A percentile compares a stretch with the other conserved stretches of the same genome.
These are phyloP conservation scores for Antheraea mylitta DNA, from an alignment of 1,140 invertebrate species.

Conservation along the genomic window DNA sequence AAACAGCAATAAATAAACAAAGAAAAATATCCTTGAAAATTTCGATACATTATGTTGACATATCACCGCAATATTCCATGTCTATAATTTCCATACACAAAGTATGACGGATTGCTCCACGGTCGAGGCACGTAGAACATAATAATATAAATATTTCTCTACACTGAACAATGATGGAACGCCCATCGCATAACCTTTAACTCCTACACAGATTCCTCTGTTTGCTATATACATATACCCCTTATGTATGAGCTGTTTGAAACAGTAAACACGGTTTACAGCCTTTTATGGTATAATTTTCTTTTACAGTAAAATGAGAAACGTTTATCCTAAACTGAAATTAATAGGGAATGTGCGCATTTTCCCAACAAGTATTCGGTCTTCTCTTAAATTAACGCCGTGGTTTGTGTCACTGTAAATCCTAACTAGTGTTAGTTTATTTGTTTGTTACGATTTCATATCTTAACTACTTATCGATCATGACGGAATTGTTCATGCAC, in stretches of 20 bases:
- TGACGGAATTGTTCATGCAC: too few relatives aligned
- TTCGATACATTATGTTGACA: not conserved
- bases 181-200: constrained; percentile 16
- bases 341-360: too few relatives aligned
- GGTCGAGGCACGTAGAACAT: not conserved
- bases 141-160: constrained; percentile 9
- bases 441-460: too few relatives aligned
- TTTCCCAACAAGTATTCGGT: too few relatives aligned
- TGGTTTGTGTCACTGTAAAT: too few relatives aligned
- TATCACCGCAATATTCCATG: not conserved
- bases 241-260: not conserved
- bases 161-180: constrained; percentile 12
- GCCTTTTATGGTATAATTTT: not conserved
- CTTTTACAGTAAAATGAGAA: too few relatives aligned
- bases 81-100: constrained; percentile 7
- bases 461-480: too few relatives aligned
- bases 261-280: not conserved
- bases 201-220: constrained; percentile 12
- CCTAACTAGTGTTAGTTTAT: too few relatives aligned
- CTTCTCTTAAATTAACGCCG: too few relatives aligned
- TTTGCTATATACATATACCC: constrained; percentile 7
- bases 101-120: constrained; percentile 9
- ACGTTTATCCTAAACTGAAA: too few relatives aligned
- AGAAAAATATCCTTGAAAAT: too few relatives aligned
- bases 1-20: too few relatives aligned